Evolutionary conservation across 2,113 vertebrate genomes (phyloP).

Genomic region (Orcinus orca): DNA sequence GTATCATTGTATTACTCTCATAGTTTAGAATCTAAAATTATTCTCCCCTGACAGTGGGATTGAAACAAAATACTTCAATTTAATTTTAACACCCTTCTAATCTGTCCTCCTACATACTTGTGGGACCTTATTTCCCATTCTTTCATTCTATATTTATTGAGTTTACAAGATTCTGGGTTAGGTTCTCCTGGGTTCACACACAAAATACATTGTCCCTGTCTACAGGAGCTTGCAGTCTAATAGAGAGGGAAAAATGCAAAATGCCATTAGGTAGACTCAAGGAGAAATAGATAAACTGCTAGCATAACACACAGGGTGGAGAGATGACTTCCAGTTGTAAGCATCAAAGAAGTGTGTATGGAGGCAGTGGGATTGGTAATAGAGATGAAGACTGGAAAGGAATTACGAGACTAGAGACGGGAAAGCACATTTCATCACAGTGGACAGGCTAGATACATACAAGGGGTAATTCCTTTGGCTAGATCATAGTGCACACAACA

Average conservation of each 20-base stretch:
- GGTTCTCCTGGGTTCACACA: neutral
- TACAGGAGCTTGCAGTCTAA: neutral
- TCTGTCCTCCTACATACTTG: neutral
- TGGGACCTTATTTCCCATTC: neutral
- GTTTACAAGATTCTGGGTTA: neutral
- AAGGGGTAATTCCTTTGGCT: neutral
- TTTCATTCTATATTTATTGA: conserved; percentile 12
- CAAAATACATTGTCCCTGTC: neutral
- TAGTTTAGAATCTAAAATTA: neutral
- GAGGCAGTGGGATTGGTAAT: neutral
- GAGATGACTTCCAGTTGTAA: neutral
- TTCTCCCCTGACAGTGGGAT: neutral
- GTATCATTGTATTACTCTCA: neutral
- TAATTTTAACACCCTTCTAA: neutral
- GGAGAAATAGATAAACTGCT: neutral
- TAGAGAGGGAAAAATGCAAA: neutral
- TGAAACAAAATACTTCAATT: neutral
- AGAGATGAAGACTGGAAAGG: neutral
- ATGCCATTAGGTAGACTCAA: neutral
- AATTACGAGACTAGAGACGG: neutral
- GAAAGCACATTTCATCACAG: neutral
- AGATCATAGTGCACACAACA: neutral
- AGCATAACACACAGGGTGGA: neutral
- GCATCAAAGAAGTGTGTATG: neutral
- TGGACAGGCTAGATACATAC: neutral